phyloP scores from a whole-genome alignment of 2,888 invertebrate genomes.

The Rhogogaster chlorosoma region DNA sequence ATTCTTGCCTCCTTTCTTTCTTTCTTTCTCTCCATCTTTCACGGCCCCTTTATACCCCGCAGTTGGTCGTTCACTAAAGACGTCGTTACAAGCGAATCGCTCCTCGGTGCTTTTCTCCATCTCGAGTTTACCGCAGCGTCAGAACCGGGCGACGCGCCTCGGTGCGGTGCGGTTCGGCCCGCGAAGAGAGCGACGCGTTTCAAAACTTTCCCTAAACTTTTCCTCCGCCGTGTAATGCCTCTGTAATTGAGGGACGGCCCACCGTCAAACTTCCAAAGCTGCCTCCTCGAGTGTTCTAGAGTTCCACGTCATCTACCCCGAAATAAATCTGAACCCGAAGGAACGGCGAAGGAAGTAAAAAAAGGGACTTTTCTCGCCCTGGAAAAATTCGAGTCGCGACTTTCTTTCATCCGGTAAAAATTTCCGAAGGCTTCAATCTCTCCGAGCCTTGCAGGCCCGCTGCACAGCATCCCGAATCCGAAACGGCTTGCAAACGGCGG shows the following conservation, averaged over 20 bases:
- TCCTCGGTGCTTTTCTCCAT: slow-evolving; percentile 15
- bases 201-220: slow-evolving; percentile 36
- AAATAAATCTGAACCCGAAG: background rate
- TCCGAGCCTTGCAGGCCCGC: background rate
- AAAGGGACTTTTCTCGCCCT: background rate
- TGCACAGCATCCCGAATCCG: slow-evolving; percentile 4
- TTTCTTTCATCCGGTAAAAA: background rate
- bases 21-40: background rate
- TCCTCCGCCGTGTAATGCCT: slow-evolving; percentile 26
- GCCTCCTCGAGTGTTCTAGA: background rate
- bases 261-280: background rate
- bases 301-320: background rate
- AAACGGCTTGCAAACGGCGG: slow-evolving; percentile 53
- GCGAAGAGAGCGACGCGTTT: slow-evolving; percentile 32
- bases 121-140: background rate
- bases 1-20: background rate
- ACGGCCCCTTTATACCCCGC: background rate
- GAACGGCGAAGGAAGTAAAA: background rate
- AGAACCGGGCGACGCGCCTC: background rate
- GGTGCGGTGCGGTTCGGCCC: background rate
- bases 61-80: slow-evolving; percentile 40
- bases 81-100: slow-evolving; percentile 48
- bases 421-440: background rate
- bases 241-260: slow-evolving; percentile 29
- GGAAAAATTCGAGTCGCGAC: background rate